Evolutionary conservation across 1,140 invertebrate genomes (phyloP).

Genomic region (Lethocerus indicus): DNA sequence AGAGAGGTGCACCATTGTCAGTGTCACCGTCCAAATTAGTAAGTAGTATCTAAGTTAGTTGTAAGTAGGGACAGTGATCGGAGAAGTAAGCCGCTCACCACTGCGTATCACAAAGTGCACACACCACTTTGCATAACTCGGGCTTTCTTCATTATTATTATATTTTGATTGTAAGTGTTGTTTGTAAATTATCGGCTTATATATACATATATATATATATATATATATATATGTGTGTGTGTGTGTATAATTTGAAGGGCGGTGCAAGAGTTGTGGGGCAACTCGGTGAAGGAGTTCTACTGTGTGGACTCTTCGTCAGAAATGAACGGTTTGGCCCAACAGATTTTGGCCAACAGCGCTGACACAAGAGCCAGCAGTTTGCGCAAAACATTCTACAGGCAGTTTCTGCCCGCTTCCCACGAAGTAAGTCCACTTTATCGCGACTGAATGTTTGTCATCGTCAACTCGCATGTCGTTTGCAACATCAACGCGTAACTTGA

Average conservation of each 20-base stretch:
- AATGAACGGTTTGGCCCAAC: constrained; percentile 64
- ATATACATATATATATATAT: background rate
- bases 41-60: too few relatives aligned
- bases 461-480: too few relatives aligned
- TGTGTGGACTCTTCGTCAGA: constrained; percentile 59
- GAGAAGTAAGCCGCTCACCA: too few relatives aligned
- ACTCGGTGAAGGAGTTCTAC: constrained; percentile 58
- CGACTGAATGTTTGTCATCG: too few relatives aligned
- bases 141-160: background rate
- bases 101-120: too few relatives aligned
- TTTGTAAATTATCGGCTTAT: background rate
- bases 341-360: constrained; percentile 39
- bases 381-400: constrained; percentile 50
- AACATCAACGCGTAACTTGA: too few relatives aligned
- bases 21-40: too few relatives aligned
- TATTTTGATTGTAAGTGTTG: background rate
- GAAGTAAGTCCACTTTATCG: constrained; percentile 25
- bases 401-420: constrained; percentile 57
- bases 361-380: constrained; percentile 35
- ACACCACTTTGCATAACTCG: background rate
- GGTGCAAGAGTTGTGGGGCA: constrained; percentile 47
- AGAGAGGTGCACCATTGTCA: too few relatives aligned
- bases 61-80: too few relatives aligned
- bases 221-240: background rate
- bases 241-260: constrained; percentile 35